Evolutionary conservation across 2,888 invertebrate species (phyloP).

Genomic region (Meteorus cinctellus): DNA sequence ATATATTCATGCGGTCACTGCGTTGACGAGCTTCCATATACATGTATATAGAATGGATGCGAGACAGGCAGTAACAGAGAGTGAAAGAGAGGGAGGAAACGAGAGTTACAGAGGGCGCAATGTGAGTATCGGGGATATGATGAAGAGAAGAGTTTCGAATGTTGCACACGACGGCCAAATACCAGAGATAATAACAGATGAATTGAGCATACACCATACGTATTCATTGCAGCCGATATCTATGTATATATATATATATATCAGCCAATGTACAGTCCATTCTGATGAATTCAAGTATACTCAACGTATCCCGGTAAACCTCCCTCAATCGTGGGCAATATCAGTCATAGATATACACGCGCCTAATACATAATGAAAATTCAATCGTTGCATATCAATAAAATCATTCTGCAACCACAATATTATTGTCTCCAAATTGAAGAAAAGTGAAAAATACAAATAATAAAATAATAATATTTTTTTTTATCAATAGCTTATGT

Average conservation of each 20-base stretch:
- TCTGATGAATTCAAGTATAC: slow-evolving; percentile 23
- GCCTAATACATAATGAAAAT: background rate
- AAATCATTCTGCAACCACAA: background rate
- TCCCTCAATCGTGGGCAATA: background rate
- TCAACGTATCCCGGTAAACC: slow-evolving; percentile 36
- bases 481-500: slow-evolving; percentile 27
- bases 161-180: slow-evolving; percentile 44
- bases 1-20: slow-evolving; percentile 35
- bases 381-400: background rate
- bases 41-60: slow-evolving; percentile 25
- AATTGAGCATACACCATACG: slow-evolving; percentile 45
- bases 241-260: background rate
- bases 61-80: slow-evolving; percentile 43
- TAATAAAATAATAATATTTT: background rate
- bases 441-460: slow-evolving; percentile 13
- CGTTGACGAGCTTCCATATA: slow-evolving; percentile 31
- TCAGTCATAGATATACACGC: background rate
- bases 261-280: slow-evolving; percentile 3
- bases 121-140: slow-evolving; percentile 25
- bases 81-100: background rate
- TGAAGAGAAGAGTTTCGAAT: slow-evolving; percentile 33
- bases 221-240: slow-evolving; percentile 24
- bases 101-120: slow-evolving; percentile 39
- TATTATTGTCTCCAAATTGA: background rate
- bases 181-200: slow-evolving; percentile 50